Base-by-base conservation (phyloP, 2,888 invertebrate species). In the Melieria omissa region DNA sequence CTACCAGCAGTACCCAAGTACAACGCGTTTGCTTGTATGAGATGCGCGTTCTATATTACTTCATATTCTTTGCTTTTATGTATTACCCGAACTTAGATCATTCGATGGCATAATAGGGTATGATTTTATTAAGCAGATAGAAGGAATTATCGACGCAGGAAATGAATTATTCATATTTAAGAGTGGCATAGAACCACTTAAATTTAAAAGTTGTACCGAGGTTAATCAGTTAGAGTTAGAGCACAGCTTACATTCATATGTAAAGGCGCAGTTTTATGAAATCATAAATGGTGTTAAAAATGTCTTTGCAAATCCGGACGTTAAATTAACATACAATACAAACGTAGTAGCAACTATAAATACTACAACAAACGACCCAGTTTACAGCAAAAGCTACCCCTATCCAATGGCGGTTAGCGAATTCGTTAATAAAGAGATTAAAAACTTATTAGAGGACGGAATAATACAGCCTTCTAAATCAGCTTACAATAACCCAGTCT, bases 221-320 rank as follows among this genome's bases (percentile, higher is more conserved):
- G n/a, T n/a, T n/a, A n/a, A n/a, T n/a, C n/a, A n/a, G n/a, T n/a
- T n/a, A n/a, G n/a, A n/a, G n/a, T n/a, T n/a, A n/a, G n/a, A 2
- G 29, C 29, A 29, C 29, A 29, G 41, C 57, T 41, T 57, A 41
- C 57, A 14, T 57, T 57, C 57, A 57, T 57, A 57, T 57, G 57
- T 16, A 57, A 57, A 57, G 3, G 57, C 57, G 2, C 29, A 29
- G 29, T 57, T 57, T 57, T 57, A 14, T 57, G 57, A 57, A 57
- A 57, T 57, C 16, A 3, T 57, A 14, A 57, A 12, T 14, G 16
- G 41, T 16, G 41, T 29, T 29, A 16, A 57, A 12, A 62, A 63
- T 29, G 61, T 64, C 14, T 70, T 73, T 57, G 65, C 73, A 41
- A 47, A 70, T 54, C 67, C 70, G 16, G 54, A 70, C 8, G 55